These are phyloP conservation scores for Timandra comae DNA, from an alignment of 2,888 invertebrate genomes.

Conservation along the genomic window DNA sequence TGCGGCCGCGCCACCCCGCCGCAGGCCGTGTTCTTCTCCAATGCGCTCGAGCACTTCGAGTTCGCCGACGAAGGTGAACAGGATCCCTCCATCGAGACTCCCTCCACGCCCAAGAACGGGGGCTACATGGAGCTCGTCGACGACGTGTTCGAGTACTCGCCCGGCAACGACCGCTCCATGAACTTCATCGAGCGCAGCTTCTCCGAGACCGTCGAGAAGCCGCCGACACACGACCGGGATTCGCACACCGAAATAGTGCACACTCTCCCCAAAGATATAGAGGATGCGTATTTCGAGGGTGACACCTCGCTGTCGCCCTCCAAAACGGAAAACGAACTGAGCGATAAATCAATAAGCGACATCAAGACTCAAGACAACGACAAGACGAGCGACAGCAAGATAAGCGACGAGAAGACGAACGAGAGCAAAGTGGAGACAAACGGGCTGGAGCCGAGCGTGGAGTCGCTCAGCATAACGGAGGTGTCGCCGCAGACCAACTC, in stretches of 20 bases:
- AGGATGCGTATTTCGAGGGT: slow-evolving; percentile 12
- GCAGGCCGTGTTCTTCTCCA: slow-evolving; percentile 51
- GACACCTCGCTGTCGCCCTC: slow-evolving; percentile 4
- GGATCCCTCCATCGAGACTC: slow-evolving; percentile 81
- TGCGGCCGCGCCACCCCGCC: slow-evolving; percentile 56
- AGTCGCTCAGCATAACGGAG: slow-evolving; percentile 47
- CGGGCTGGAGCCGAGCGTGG: slow-evolving; percentile 32
- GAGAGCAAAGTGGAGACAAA: slow-evolving; percentile 22
- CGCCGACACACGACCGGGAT: slow-evolving; percentile 28
- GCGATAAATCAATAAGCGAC: slow-evolving; percentile 23
- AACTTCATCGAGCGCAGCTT: slow-evolving; percentile 75
- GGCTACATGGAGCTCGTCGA: slow-evolving; percentile 67
- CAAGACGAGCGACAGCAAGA: slow-evolving; percentile 20
- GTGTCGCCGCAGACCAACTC: slow-evolving; percentile 35
- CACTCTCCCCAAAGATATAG: slow-evolving; percentile 19
- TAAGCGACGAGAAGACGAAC: slow-evolving; percentile 17
- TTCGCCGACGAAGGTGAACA: slow-evolving; percentile 92
- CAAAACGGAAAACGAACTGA: slow-evolving; percentile 30
- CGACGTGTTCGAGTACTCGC: slow-evolving; percentile 60
- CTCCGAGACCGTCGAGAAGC: slow-evolving; percentile 54
- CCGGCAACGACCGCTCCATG: slow-evolving; percentile 66
- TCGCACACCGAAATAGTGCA: slow-evolving; percentile 20
- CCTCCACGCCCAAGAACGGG: slow-evolving; percentile 46
- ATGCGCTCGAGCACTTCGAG: slow-evolving; percentile 86
- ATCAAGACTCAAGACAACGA: slow-evolving; percentile 18